phyloP scores from a whole-genome alignment of 2,888 invertebrate genomes.

The Scotopteryx bipunctaria region DNA sequence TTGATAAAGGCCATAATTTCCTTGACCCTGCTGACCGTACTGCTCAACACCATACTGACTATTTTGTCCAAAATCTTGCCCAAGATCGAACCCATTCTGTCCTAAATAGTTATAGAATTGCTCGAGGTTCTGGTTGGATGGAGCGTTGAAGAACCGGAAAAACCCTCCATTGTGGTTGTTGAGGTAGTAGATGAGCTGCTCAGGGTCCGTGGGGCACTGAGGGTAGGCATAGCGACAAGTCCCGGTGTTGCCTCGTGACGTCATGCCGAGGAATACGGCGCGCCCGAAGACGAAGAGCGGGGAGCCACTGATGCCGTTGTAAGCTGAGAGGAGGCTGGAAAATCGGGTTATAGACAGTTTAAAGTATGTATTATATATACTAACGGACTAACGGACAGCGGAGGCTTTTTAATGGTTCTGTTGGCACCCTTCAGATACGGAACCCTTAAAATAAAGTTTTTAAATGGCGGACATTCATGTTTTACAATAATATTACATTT shows the following conservation, averaged over 20 bases:
- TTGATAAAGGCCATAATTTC: conserved; percentile 10
- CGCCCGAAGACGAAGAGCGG: conserved; percentile 89
- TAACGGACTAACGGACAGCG: no score
- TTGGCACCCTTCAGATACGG: no score
- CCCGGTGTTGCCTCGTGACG: conserved; percentile 83
- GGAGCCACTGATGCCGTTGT: conserved; percentile 81
- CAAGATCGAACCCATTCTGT: conserved; percentile 39
- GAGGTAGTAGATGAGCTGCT: conserved; percentile 88
- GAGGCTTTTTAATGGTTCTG: no score
- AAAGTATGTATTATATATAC: no score
- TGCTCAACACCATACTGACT: conserved; percentile 13
- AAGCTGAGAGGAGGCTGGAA: conserved; percentile 82
- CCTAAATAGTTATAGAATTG: conserved; percentile 68
- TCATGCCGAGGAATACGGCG: conserved; percentile 89
- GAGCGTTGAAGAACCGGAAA: conserved; percentile 87
- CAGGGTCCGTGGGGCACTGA: conserved; percentile 88
- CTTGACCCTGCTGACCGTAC: conserved; percentile 23
- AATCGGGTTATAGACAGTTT: no score
- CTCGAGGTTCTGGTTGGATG: conserved; percentile 59
- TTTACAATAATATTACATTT: no score
- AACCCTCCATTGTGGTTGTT: conserved; percentile 95
- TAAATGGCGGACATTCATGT: no score
- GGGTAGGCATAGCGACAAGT: conserved; percentile 87
- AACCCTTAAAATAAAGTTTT: no score
- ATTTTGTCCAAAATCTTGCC: conserved; percentile 7